Conservation (phyloP, 2,797 vertebrate species). For the Sparidentex hasta region DNA sequence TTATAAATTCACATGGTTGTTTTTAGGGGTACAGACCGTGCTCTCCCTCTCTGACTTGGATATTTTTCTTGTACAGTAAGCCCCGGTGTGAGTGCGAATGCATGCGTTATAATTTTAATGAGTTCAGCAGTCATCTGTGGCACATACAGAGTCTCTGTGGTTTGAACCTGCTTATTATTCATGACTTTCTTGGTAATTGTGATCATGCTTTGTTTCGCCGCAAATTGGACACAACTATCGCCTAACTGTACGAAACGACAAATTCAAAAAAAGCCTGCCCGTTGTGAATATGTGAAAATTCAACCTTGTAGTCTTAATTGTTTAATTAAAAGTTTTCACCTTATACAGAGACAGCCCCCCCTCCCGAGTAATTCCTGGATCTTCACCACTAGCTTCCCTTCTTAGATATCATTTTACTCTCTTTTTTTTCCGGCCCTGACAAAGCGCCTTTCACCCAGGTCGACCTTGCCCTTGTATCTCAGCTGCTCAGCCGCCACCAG, state of each 20-base stretch:
- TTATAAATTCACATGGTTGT: too few relatives aligned
- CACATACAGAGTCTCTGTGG: constrained; percentile 49
- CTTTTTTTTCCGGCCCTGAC: constrained; percentile 22
- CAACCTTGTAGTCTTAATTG: constrained; percentile 32
- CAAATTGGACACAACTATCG: constrained; percentile 44
- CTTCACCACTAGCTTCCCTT: not conserved
- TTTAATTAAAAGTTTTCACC: constrained; percentile 24
- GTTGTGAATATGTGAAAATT: constrained; percentile 20
- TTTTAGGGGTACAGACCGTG: too few relatives aligned
- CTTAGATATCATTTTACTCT: constrained; percentile 38
- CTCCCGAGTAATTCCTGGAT: not conserved
- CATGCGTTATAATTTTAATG: constrained; percentile 79
- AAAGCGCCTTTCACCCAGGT: constrained; percentile 47
- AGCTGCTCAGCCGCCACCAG: constrained; percentile 48
- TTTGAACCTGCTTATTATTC: constrained; percentile 81
- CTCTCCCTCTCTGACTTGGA: constrained; percentile 12
- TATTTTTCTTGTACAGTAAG: constrained; percentile 39
- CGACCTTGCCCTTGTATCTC: constrained; percentile 62
- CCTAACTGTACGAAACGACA: constrained; percentile 42
- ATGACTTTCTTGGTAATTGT: constrained; percentile 72
- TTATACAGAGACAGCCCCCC: not conserved
- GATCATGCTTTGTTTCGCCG: constrained; percentile 67
- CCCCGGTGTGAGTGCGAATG: constrained; percentile 60
- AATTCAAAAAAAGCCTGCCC: constrained; percentile 6
- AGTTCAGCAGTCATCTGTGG: constrained; percentile 79